Evolutionary conservation across 2,888 invertebrate genomes (phyloP).

Genomic region (Mythimna vitellina): DNA sequence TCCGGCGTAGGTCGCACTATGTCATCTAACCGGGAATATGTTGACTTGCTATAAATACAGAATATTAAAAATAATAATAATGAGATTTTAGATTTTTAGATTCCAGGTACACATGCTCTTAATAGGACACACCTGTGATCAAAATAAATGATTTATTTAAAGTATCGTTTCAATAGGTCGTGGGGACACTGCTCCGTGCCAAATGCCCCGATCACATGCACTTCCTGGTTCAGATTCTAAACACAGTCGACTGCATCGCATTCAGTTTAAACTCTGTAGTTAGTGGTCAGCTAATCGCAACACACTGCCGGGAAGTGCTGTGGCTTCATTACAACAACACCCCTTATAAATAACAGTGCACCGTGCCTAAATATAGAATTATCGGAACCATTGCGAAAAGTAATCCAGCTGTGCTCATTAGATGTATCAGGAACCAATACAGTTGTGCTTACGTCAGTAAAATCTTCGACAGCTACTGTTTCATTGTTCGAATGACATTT

Average conservation of each 20-base stretch:
- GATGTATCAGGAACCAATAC: constrained; percentile 17
- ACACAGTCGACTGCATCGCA: constrained; percentile 66
- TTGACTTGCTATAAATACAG: too few relatives aligned
- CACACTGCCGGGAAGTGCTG: constrained; percentile 73
- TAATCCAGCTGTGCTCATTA: constrained; percentile 60
- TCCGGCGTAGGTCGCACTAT: too few relatives aligned
- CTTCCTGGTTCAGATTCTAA: constrained; percentile 78
- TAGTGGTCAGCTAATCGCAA: constrained; percentile 70
- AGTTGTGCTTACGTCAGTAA: constrained; percentile 67
- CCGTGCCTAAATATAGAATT: constrained; percentile 78
- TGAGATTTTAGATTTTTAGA: background rate
- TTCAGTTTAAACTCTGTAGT: constrained; percentile 72
- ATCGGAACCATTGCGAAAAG: constrained; percentile 76
- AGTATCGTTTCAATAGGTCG: constrained; percentile 70
- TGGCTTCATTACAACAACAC: constrained; percentile 73
- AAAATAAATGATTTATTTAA: constrained; percentile 65
- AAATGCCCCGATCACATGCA: constrained; percentile 72
- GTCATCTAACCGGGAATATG: too few relatives aligned
- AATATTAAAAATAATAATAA: too few relatives aligned
- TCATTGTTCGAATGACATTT: constrained; percentile 77
- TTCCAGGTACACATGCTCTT: constrained; percentile 2
- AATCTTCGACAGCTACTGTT: constrained; percentile 64
- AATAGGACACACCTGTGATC: constrained; percentile 34
- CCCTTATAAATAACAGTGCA: constrained; percentile 74
- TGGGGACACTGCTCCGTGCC: constrained; percentile 77